Evolutionary conservation across 2,888 invertebrate genomes (phyloP).

Genomic region (Platynereis dumerilii): DNA sequence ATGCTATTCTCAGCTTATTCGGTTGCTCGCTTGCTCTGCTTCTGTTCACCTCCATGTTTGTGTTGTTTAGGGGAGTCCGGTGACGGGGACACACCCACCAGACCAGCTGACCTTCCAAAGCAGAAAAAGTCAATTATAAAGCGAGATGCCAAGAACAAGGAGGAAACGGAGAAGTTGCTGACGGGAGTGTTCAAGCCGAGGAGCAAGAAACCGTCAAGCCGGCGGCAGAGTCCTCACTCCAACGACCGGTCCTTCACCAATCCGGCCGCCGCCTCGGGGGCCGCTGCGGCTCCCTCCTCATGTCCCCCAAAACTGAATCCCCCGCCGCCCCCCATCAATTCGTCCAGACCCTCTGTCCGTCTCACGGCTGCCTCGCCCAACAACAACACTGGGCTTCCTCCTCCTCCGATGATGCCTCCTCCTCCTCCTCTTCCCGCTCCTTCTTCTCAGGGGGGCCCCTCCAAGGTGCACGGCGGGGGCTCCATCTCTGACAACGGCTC

Average conservation of each 20-base stretch:
- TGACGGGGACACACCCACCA: neutral
- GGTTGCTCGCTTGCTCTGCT: no score
- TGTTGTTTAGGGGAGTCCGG: conserved; percentile 13
- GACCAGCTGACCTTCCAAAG: conserved; percentile 50
- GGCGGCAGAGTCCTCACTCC: conserved; percentile 7
- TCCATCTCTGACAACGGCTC: conserved; percentile 33
- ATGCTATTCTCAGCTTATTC: no score
- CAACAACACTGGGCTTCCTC: neutral
- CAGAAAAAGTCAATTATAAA: conserved; percentile 81
- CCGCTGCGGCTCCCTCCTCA: conserved; percentile 13
- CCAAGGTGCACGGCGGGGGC: conserved; percentile 38
- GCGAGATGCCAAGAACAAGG: conserved; percentile 70
- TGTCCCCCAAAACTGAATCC: conserved; percentile 27
- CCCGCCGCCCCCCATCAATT: conserved; percentile 17
- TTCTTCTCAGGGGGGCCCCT: neutral
- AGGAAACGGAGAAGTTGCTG: conserved; percentile 79
- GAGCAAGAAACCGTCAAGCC: conserved; percentile 68
- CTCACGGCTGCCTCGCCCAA: neutral
- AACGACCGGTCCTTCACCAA: neutral
- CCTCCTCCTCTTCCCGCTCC: no score
- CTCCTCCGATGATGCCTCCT: neutral
- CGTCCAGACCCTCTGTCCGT: neutral
- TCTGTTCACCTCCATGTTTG: neutral
- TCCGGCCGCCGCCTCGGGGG: neutral
- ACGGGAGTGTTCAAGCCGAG: conserved; percentile 71